phyloP scores from a whole-genome alignment of 2,113 vertebrate species.

The Reinhardtius hippoglossoides region DNA sequence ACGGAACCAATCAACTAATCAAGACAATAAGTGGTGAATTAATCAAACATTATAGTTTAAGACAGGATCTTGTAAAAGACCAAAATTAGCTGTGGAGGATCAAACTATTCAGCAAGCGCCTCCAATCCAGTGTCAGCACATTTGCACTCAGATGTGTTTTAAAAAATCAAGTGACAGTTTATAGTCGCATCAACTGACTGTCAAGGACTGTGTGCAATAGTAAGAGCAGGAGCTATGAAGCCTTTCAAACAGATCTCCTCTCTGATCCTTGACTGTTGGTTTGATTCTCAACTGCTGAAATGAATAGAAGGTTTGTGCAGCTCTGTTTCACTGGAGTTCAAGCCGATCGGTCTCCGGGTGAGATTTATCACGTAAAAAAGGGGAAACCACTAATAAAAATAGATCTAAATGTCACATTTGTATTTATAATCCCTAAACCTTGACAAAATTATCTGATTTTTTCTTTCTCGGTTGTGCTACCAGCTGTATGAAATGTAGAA shows the following conservation, averaged over 20 bases:
- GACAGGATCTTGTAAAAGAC: too few species aligned
- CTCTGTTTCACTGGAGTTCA: constrained; percentile 45
- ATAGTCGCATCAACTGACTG: neutral
- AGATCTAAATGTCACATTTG: constrained; percentile 60
- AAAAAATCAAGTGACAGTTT: neutral
- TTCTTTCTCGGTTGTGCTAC: constrained; percentile 52
- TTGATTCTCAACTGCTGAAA: constrained; percentile 13
- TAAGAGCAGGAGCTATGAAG: constrained; percentile 6
- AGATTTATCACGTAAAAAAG: constrained; percentile 40
- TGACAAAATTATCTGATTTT: constrained; percentile 23
- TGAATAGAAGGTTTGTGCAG: constrained; percentile 20
- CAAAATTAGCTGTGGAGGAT: too few species aligned
- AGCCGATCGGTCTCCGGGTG: constrained; percentile 69
- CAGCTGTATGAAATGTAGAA: constrained; percentile 28
- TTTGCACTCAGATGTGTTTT: neutral
- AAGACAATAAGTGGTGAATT: too few species aligned
- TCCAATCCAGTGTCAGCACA: too few species aligned
- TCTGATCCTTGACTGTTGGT: constrained; percentile 7
- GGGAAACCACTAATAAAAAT: constrained; percentile 58
- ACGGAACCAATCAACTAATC: too few species aligned
- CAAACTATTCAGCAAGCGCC: too few species aligned
- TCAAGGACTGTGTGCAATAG: neutral
- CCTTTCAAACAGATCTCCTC: constrained; percentile 3
- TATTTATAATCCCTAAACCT: constrained; percentile 57
- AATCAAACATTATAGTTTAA: neutral